Evolutionary conservation across 2,113 vertebrate species (phyloP).

Genomic region (Macquaria australasica): DNA sequence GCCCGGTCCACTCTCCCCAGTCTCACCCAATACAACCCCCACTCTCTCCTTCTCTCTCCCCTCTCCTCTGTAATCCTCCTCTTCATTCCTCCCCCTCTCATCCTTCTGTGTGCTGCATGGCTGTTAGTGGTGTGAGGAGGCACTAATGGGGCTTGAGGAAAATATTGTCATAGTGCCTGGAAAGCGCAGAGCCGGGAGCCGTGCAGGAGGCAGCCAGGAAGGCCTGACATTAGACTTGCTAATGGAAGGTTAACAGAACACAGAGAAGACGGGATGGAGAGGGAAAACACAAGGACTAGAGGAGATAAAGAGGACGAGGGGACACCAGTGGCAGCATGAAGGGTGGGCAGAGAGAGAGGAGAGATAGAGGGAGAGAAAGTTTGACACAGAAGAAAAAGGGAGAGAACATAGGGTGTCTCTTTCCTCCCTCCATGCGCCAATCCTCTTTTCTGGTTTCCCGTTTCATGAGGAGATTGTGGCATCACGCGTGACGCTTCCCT

Average conservation of each 20-base stretch:
- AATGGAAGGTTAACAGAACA: slow-evolving; percentile 72
- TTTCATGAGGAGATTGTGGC: slow-evolving; percentile 71
- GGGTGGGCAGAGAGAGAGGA: slow-evolving; percentile 1
- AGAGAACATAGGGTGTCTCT: slow-evolving; percentile 31
- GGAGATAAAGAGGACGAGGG: slow-evolving; percentile 45
- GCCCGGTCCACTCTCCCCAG: slow-evolving; percentile 19
- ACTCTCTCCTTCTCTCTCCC: not conserved
- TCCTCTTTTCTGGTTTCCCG: slow-evolving; percentile 74
- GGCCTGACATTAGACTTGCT: slow-evolving; percentile 71
- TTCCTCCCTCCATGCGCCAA: slow-evolving; percentile 52
- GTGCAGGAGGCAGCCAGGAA: slow-evolving; percentile 57
- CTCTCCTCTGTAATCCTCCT: slow-evolving; percentile 58
- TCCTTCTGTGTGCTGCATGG: slow-evolving; percentile 67
- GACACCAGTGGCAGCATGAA: slow-evolving; percentile 20
- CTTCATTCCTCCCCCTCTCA: slow-evolving; percentile 48
- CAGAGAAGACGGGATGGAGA: slow-evolving; percentile 55
- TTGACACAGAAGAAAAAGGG: slow-evolving; percentile 10
- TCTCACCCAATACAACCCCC: slow-evolving; percentile 22
- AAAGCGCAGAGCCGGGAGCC: slow-evolving; percentile 69
- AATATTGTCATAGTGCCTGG: slow-evolving; percentile 76
- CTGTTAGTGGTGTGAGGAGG: slow-evolving; percentile 72
- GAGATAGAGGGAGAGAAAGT: slow-evolving; percentile 12
- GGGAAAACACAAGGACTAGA: slow-evolving; percentile 33
- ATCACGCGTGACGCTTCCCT: slow-evolving; percentile 59
- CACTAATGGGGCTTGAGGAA: slow-evolving; percentile 73